Percentiles rank a stretch among this genome's conserved stretches.
Conservation (phyloP, 2,888 invertebrate species). For the Mycalesis mineus region DNA sequence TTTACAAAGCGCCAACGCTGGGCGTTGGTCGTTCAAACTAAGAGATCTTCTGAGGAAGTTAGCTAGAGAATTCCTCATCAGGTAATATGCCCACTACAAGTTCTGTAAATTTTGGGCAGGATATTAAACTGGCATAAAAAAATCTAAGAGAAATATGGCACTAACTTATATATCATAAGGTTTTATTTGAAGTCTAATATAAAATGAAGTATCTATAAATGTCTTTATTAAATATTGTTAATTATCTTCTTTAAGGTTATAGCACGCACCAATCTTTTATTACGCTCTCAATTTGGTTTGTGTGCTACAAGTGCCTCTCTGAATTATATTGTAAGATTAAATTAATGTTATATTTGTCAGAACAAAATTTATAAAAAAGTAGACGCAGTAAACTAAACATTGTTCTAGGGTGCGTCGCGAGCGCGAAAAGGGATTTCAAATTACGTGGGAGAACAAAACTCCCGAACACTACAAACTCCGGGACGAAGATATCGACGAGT, state of each 20-base stretch:
- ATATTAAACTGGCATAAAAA: too few relatives aligned
- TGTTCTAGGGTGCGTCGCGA: constrained; percentile 80
- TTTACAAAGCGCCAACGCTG: constrained; percentile 92
- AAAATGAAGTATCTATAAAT: too few relatives aligned
- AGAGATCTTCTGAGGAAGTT: constrained; percentile 83
- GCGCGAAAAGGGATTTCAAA: constrained; percentile 74
- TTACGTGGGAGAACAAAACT: constrained; percentile 83
- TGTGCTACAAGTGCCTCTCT: too few relatives aligned
- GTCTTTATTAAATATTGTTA: too few relatives aligned
- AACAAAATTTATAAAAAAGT: background rate
- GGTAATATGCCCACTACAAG: constrained; percentile 45
- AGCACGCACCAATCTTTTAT: too few relatives aligned
- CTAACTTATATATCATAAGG: too few relatives aligned
- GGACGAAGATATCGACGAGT: constrained; percentile 88
- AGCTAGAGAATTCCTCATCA: constrained; percentile 81
- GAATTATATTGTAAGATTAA: too few relatives aligned
- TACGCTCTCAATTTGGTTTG: too few relatives aligned
- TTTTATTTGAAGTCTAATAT: too few relatives aligned
- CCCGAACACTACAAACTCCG: constrained; percentile 84
- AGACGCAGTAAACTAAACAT: background rate
- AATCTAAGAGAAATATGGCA: too few relatives aligned
- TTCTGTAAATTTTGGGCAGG: background rate
- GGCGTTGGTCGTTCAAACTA: constrained; percentile 85
- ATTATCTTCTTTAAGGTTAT: too few relatives aligned
- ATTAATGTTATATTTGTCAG: too few relatives aligned